Evolutionary conservation across 2,113 vertebrate genomes (phyloP).

Genomic region (Indicator maculatus): DNA sequence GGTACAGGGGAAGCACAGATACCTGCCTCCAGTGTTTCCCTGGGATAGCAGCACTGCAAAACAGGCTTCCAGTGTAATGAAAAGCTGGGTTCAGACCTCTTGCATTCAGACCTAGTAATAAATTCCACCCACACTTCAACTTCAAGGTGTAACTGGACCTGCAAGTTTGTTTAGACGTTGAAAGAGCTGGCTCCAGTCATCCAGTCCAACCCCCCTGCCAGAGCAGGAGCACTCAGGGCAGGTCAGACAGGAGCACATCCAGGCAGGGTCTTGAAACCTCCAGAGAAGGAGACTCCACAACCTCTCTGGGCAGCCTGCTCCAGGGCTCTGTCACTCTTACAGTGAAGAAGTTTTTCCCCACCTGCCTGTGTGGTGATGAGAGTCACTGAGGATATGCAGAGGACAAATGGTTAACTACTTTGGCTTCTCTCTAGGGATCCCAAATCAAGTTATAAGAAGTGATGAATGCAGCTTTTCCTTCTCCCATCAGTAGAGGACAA

Average conservation of each 20-base stretch:
- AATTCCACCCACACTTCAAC: conserved; percentile 26
- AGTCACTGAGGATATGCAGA: fast-evolving
- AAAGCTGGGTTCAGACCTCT: not conserved
- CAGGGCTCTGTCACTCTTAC: no score
- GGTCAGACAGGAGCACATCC: no score
- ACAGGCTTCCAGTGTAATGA: not conserved
- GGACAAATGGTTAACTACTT: not conserved
- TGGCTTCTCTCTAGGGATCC: not conserved
- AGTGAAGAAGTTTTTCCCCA: no score
- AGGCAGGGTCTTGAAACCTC: no score
- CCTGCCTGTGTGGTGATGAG: not conserved
- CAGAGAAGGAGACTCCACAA: no score
- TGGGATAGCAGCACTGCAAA: not conserved
- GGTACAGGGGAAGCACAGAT: not conserved
- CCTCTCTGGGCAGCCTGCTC: no score
- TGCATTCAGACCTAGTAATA: not conserved
- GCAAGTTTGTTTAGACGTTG: not conserved
- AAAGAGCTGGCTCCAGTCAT: not conserved
- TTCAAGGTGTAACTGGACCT: not conserved
- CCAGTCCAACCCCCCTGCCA: no score
- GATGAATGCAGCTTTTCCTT: not conserved
- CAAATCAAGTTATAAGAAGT: not conserved
- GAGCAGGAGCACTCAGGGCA: no score
- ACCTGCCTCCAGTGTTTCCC: not conserved
- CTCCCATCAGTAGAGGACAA: not conserved